A percentile compares a stretch with the other conserved stretches of the same genome.
phyloP scores from a whole-genome alignment of 2,797 vertebrate genomes.

The Tragelaphus eurycerus region DNA sequence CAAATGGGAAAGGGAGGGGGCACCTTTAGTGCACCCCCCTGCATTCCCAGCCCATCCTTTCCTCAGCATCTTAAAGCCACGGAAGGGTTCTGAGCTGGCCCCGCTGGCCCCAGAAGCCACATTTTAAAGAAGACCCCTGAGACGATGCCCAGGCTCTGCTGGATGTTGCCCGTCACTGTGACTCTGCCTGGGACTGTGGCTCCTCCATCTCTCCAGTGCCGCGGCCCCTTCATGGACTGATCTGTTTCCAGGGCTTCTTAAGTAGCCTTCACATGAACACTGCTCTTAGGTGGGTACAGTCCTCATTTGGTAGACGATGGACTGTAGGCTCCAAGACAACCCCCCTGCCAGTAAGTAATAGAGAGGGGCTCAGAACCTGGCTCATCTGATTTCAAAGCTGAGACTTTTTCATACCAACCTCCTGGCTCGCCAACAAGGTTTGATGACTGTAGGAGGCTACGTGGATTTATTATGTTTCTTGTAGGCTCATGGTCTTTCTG shows the following conservation, averaged over 20 bases:
- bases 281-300: neutral
- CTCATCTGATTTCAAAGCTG: neutral
- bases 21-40: neutral
- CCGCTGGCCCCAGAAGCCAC: neutral
- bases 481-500: neutral
- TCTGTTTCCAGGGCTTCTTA: neutral
- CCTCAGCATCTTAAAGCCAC: neutral
- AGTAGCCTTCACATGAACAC: neutral
- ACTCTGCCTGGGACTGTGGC: neutral
- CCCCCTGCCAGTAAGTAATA: too few species aligned
- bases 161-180: neutral
- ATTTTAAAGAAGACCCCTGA: neutral
- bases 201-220: neutral
- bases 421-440: neutral
- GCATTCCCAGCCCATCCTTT: neutral
- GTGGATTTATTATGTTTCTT: neutral
- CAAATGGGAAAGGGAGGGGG: neutral
- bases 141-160: neutral
- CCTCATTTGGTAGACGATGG: neutral
- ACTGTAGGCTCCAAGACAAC: neutral
- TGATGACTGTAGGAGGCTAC: neutral
- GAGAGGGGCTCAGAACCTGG: neutral
- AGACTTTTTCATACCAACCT: neutral
- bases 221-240: too few species aligned
- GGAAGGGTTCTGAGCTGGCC: neutral